Percentiles rank a stretch among this genome's conserved stretches.
Conservation (phyloP, 2,113 vertebrate genomes). For the Pandion haliaetus region DNA sequence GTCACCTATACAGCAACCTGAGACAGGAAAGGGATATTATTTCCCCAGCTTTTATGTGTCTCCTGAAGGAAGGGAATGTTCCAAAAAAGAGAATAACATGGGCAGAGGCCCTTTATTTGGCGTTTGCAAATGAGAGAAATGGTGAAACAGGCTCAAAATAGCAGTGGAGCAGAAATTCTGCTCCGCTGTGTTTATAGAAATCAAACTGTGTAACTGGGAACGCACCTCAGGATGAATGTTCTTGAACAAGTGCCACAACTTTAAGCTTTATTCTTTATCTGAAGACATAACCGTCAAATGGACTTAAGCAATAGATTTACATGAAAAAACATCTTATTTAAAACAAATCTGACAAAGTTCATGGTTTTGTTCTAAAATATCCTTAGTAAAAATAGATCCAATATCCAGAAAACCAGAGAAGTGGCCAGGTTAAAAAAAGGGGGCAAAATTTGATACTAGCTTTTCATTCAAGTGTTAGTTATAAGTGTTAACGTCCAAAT, state of each 20-base stretch:
- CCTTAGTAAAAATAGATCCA: background rate
- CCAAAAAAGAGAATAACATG: background rate
- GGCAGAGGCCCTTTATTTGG: conserved; percentile 1
- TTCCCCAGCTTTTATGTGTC: background rate
- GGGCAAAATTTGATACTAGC: background rate
- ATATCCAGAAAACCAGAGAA: background rate
- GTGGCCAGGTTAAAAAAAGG: background rate
- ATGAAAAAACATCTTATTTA: background rate
- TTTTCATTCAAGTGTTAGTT: background rate
- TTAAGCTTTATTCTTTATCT: background rate
- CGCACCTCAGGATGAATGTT: background rate
- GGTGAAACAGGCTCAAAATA: conserved; percentile 12
- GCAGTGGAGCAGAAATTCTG: background rate
- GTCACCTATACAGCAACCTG: background rate
- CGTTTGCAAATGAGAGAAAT: background rate
- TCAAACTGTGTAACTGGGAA: background rate
- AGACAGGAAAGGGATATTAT: background rate
- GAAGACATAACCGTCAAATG: background rate
- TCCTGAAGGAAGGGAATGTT: conserved; percentile 23
- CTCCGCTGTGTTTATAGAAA: background rate
- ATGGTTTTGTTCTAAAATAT: background rate
- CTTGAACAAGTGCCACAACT: background rate
- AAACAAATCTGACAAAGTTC: background rate
- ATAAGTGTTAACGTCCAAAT: background rate
- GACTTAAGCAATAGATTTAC: background rate